These are phyloP conservation scores for Sycophaga agraensis DNA, from an alignment of 1,140 invertebrate species.

Conservation along the genomic window DNA sequence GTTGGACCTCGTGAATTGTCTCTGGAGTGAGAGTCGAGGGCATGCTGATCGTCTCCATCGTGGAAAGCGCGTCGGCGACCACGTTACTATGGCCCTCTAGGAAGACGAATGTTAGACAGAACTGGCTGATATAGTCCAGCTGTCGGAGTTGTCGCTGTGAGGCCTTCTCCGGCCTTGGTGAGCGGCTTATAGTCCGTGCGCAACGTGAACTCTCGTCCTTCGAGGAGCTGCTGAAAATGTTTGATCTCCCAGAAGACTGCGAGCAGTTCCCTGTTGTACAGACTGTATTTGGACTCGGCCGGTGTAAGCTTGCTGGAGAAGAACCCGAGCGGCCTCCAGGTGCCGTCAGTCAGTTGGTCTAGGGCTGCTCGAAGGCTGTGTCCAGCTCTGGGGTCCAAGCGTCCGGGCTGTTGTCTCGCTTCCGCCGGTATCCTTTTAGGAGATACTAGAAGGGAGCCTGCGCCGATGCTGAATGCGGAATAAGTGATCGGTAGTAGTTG, in stretches of 20 bases:
- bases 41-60: no score
- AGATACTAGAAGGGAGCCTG: no score
- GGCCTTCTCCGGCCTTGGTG: constrained; percentile 23
- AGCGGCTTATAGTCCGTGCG: constrained; percentile 44
- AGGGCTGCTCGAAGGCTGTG: no score
- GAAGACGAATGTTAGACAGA: constrained; percentile 34
- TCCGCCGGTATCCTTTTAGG: no score
- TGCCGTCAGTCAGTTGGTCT: no score
- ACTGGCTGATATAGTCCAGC: constrained; percentile 36
- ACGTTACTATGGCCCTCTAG: constrained; percentile 36
- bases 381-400: no score
- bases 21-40: constrained; percentile 7
- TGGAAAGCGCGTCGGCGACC: constrained; percentile 36
- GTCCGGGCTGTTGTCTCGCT: no score
- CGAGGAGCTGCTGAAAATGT: constrained; percentile 11
- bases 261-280: constrained; percentile 40
- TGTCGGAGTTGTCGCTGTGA: constrained; percentile 28
- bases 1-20: constrained; percentile 30
- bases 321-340: no score
- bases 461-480: no score
- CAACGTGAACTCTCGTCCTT: constrained; percentile 37
- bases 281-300: constrained; percentile 24
- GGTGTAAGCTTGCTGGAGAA: constrained; percentile 29
- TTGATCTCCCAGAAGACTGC: constrained; percentile 29
- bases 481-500: no score